A percentile compares a stretch with the other conserved stretches of the same genome.
Conservation (phyloP, 2,113 vertebrate species). For the Smithornis capensis region DNA sequence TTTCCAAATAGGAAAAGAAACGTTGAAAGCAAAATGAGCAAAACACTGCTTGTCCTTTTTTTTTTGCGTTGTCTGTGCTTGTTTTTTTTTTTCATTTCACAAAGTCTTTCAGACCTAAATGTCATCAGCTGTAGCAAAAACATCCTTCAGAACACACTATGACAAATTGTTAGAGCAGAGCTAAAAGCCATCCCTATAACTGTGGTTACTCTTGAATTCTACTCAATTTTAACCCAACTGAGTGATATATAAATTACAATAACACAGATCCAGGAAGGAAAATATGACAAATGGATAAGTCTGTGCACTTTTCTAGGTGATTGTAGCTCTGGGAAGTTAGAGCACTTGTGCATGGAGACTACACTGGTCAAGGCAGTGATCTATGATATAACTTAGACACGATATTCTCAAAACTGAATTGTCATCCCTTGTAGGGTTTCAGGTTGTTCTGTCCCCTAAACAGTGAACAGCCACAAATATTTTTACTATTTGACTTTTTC, state of each 20-base stretch:
- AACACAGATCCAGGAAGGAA: neutral
- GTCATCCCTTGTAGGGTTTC: neutral
- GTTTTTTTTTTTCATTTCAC: neutral
- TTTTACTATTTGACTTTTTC: neutral
- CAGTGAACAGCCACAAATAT: neutral
- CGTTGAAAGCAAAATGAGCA: neutral
- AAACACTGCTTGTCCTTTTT: neutral
- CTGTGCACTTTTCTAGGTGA: neutral
- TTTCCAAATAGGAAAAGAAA: constrained; percentile 3
- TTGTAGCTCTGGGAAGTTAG: neutral
- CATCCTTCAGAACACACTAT: neutral
- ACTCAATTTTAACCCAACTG: neutral
- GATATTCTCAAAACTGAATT: neutral
- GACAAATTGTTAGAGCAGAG: neutral
- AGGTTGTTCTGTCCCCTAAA: neutral
- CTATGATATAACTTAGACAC: neutral
- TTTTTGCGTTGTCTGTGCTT: neutral
- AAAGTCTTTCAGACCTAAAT: constrained; percentile 17
- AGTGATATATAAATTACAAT: neutral
- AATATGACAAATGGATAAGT: neutral
- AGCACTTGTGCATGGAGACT: neutral
- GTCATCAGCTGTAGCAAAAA: neutral
- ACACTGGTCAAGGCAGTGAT: neutral
- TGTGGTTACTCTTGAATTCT: neutral
- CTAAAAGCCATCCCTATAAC: neutral